A percentile compares a stretch with the other conserved stretches of the same genome.
These are phyloP conservation scores for Calyptommatus sinebrachiatus DNA, from an alignment of 2,113 vertebrate genomes.

Conservation along the genomic window DNA sequence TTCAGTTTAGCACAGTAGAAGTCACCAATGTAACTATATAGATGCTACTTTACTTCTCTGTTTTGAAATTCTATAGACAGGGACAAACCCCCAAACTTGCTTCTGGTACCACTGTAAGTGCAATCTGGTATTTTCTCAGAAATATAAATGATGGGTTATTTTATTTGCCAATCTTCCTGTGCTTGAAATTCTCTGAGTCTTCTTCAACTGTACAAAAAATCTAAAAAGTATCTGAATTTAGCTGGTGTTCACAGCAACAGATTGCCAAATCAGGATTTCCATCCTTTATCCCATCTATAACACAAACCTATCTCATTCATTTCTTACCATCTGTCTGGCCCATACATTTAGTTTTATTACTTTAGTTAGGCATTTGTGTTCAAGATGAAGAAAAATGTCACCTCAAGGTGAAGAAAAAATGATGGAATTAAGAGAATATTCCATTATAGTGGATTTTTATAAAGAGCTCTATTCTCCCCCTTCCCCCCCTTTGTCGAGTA, in stretches of 20 bases:
- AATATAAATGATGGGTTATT: background rate
- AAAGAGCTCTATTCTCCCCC: no score
- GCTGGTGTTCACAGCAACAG: background rate
- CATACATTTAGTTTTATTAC: background rate
- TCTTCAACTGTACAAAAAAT: no score
- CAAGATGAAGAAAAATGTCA: background rate
- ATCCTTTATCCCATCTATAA: background rate
- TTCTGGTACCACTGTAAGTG: background rate
- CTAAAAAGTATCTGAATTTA: no score
- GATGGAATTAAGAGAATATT: background rate
- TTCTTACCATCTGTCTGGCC: background rate
- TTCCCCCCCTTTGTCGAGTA: no score
- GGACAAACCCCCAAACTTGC: background rate
- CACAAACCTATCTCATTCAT: background rate
- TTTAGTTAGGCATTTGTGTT: background rate
- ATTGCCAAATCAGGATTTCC: background rate
- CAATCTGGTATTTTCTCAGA: background rate
- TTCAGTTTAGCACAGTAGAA: constrained; percentile 32
- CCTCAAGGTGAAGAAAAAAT: background rate
- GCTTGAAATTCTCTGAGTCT: background rate
- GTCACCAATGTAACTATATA: background rate
- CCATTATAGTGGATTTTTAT: no score
- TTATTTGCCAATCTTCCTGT: background rate
- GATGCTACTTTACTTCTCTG: background rate
- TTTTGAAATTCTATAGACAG: background rate